Conservation (phyloP, 2,797 vertebrate genomes). For the Acanthurus leucopareius region DNA sequence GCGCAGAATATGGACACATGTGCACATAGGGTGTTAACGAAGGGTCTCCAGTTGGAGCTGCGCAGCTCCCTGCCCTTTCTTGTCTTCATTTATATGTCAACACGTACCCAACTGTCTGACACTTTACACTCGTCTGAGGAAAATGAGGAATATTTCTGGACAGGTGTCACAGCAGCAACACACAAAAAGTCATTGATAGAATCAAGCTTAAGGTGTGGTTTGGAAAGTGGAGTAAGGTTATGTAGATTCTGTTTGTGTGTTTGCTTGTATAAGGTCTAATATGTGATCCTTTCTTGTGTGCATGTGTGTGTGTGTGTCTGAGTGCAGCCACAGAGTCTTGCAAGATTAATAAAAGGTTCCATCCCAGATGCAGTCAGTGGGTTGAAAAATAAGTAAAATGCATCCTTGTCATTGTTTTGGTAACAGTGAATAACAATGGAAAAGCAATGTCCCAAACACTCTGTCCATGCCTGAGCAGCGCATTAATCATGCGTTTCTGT, state of each 20-base stretch:
- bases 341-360: constrained; percentile 70
- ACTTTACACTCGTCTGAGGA: constrained; percentile 21
- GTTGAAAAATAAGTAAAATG: constrained; percentile 65
- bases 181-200: constrained; percentile 29
- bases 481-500: constrained; percentile 78
- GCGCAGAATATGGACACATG: constrained; percentile 11
- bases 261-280: neutral
- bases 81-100: constrained; percentile 39
- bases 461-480: constrained; percentile 56
- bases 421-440: constrained; percentile 64
- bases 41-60: neutral
- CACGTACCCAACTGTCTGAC: constrained; percentile 21
- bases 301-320: neutral
- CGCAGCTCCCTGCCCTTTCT: constrained; percentile 3
- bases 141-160: constrained; percentile 51
- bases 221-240: constrained; percentile 27
- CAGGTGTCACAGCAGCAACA: constrained; percentile 28
- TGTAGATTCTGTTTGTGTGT: constrained; percentile 17
- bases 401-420: constrained; percentile 68
- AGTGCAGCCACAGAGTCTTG: too few relatives aligned
- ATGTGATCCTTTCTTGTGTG: neutral
- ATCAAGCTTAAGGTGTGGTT: constrained; percentile 34
- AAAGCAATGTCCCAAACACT: constrained; percentile 51
- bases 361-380: constrained; percentile 61
- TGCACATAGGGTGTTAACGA: neutral